Percentiles rank a stretch among this genome's conserved stretches.
phyloP scores from a whole-genome alignment of 2,797 vertebrate genomes.

The Peromyscus aztecus region DNA sequence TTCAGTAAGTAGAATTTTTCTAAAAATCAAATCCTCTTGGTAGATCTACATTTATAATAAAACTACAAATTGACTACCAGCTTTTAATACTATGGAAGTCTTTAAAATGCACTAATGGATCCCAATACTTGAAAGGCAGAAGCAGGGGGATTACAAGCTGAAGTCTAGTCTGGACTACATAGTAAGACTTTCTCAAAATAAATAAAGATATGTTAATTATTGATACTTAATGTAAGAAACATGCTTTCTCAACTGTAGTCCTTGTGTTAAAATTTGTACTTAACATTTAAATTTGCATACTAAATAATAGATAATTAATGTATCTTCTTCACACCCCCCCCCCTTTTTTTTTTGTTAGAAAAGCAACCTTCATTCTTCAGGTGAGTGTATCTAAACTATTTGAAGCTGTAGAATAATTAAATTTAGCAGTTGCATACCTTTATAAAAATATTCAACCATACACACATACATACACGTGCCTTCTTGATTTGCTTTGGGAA shows the following conservation, averaged over 20 bases:
- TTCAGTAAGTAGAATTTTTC: constrained; percentile 90
- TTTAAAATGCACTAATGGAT: background rate
- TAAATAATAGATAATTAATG: constrained; percentile 30
- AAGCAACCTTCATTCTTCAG: constrained; percentile 93
- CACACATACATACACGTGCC: accelerated
- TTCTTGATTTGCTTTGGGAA: background rate
- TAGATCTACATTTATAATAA: constrained; percentile 25
- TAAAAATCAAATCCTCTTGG: constrained; percentile 31
- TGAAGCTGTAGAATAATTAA: constrained; percentile 10
- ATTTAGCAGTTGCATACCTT: background rate
- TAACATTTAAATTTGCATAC: constrained; percentile 47
- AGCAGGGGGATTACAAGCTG: background rate
- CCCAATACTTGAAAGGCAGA: background rate
- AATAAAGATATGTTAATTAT: background rate
- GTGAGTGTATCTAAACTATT: constrained; percentile 84
- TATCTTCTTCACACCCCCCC: background rate
- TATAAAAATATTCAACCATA: background rate
- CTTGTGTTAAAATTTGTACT: constrained; percentile 48
- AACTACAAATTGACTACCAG: constrained; percentile 20
- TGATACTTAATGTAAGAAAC: background rate
- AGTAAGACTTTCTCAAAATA: background rate
- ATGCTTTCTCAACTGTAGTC: constrained; percentile 62
- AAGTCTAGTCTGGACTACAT: background rate
- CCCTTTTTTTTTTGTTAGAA: constrained; percentile 89
- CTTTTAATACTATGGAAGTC: background rate